Evolutionary conservation across 2,797 vertebrate species (phyloP).

Genomic region (Craterocephalus amniculus): DNA sequence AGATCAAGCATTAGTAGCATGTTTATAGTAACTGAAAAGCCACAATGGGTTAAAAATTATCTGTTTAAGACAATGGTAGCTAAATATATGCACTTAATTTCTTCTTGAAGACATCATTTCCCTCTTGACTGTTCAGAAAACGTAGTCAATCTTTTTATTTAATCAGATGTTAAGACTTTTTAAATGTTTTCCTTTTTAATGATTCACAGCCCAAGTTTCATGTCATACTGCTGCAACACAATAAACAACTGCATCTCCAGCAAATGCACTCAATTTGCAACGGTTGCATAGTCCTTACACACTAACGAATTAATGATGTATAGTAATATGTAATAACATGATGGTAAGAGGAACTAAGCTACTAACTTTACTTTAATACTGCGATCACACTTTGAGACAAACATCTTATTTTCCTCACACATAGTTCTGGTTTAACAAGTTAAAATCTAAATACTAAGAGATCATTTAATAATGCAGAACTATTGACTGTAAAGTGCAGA

Average conservation of each 20-base stretch:
- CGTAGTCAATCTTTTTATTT: neutral
- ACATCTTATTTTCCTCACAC: neutral
- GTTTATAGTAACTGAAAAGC: neutral
- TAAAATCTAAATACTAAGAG: neutral
- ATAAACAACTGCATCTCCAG: neutral
- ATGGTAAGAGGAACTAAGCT: neutral
- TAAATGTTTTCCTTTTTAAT: neutral
- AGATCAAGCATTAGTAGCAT: neutral
- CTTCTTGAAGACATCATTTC: neutral
- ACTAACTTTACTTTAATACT: neutral
- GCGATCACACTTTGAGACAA: neutral
- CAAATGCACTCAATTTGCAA: neutral
- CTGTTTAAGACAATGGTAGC: neutral
- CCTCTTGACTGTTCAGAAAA: neutral
- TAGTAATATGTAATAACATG: neutral
- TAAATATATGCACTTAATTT: neutral
- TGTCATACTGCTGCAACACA: neutral
- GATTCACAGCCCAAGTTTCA: neutral
- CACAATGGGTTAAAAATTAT: neutral
- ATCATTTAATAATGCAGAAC: neutral
- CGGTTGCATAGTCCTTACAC: neutral
- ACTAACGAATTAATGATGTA: neutral
- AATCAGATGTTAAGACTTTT: neutral
- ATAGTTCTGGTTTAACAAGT: neutral
- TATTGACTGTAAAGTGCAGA: no score